Percentiles rank a stretch among this genome's conserved stretches.
Conservation (phyloP, 2,113 vertebrate species). For the Smithornis capensis region DNA sequence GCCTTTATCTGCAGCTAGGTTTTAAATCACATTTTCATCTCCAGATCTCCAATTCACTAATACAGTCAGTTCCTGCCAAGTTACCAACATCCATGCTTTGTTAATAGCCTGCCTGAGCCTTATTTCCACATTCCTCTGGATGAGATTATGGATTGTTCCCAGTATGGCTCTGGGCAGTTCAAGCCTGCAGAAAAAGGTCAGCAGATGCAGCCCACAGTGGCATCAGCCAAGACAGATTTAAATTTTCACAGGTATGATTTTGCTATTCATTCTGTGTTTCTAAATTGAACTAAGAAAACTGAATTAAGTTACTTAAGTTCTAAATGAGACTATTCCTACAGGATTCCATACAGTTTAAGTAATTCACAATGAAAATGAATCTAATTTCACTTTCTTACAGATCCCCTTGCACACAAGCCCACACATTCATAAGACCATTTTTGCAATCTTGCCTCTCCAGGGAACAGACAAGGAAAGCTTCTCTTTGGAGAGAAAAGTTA, state of each 20-base stretch:
- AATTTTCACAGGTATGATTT: neutral
- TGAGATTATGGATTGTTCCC: neutral
- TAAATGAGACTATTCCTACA: slow-evolving; percentile 7
- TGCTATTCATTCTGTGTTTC: neutral
- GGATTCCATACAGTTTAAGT: neutral
- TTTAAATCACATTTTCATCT: neutral
- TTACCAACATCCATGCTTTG: neutral
- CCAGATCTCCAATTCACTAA: neutral
- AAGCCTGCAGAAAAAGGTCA: neutral
- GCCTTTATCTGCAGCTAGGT: neutral
- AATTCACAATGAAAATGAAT: slow-evolving; percentile 13
- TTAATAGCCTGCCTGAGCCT: neutral
- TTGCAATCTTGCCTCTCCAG: neutral
- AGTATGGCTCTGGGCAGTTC: neutral
- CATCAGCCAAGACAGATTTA: neutral
- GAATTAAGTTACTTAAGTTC: slow-evolving; percentile 30
- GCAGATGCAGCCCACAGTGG: neutral
- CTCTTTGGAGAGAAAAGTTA: neutral
- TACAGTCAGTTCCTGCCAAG: neutral
- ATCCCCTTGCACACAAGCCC: slow-evolving; percentile 17
- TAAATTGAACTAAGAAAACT: slow-evolving; percentile 24
- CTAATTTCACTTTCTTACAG: slow-evolving; percentile 19
- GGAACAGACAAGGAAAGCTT: neutral
- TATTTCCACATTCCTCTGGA: neutral
- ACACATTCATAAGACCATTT: neutral